phyloP scores from a whole-genome alignment of 2,888 invertebrate species.

The Pseudanteris insignis region DNA sequence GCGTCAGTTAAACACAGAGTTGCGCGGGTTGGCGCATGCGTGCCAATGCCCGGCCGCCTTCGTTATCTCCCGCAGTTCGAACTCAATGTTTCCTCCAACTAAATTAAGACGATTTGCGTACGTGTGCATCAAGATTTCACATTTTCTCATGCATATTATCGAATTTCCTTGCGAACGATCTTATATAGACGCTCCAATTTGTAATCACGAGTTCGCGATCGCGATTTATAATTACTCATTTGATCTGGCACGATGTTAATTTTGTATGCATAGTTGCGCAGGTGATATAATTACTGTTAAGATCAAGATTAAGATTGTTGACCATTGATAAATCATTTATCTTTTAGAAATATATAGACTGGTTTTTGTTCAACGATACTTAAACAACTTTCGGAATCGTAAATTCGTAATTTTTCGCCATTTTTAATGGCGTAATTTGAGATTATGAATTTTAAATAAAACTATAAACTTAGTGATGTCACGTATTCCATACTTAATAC shows the following conservation, averaged over 20 bases:
- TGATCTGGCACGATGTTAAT: slow-evolving; percentile 3
- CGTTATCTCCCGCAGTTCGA: slow-evolving; percentile 27
- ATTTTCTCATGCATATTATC: slow-evolving; percentile 17
- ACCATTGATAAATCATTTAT: no score
- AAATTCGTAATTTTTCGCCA: no score
- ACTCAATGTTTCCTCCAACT: slow-evolving; percentile 31
- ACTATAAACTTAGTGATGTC: no score
- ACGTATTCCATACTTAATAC: no score
- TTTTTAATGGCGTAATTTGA: no score
- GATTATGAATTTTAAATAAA: no score
- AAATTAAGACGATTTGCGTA: slow-evolving; percentile 38
- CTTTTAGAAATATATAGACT: no score
- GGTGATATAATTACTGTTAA: no score
- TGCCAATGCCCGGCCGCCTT: slow-evolving; percentile 13
- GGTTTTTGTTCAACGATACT: no score
- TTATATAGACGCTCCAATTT: slow-evolving; percentile 4
- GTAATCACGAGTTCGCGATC: slow-evolving; percentile 7
- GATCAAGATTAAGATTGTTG: no score
- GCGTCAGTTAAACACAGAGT: slow-evolving; percentile 15
- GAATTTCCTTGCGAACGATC: slow-evolving; percentile 10
- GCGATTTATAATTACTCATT: slow-evolving; percentile 15
- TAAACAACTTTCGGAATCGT: no score
- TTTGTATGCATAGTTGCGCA: not conserved
- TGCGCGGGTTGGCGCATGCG: slow-evolving; percentile 12
- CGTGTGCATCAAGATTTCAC: slow-evolving; percentile 23